Evolutionary conservation across 2,113 vertebrate species (phyloP).

Genomic region (Dromiciops gliroides): DNA sequence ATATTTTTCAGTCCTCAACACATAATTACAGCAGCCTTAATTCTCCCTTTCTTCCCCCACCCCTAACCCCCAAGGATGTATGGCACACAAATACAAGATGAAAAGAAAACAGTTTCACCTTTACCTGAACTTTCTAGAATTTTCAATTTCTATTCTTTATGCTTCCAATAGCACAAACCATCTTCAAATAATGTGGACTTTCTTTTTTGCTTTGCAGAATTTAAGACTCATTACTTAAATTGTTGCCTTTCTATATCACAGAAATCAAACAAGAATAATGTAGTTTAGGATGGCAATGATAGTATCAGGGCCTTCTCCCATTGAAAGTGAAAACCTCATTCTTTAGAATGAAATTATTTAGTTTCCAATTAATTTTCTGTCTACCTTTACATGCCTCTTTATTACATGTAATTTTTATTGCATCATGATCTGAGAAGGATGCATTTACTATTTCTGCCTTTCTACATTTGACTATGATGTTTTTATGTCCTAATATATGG

Average conservation of each 20-base stretch:
- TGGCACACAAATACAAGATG: not conserved
- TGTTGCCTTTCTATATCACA: not conserved
- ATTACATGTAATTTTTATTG: no score
- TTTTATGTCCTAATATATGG: no score
- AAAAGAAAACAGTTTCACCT: not conserved
- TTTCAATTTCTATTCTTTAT: not conserved
- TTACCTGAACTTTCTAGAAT: not conserved
- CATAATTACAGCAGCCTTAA: no score
- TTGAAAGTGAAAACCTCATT: no score
- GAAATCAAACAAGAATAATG: not conserved
- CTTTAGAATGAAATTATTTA: no score
- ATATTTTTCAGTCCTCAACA: no score
- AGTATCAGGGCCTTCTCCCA: not conserved
- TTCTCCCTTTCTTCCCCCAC: not conserved
- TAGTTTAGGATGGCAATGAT: not conserved
- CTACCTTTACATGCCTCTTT: no score
- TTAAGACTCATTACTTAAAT: constrained; percentile 8
- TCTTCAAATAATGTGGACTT: not conserved
- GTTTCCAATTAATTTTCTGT: no score
- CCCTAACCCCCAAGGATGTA: not conserved
- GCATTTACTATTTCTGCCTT: no score
- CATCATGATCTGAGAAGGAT: no score
- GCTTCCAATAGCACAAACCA: not conserved
- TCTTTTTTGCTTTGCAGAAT: not conserved
- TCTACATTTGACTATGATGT: no score